These are phyloP conservation scores for Drosophila sturtevanti DNA, from an alignment of 1,140 invertebrate species.

Conservation along the genomic window DNA sequence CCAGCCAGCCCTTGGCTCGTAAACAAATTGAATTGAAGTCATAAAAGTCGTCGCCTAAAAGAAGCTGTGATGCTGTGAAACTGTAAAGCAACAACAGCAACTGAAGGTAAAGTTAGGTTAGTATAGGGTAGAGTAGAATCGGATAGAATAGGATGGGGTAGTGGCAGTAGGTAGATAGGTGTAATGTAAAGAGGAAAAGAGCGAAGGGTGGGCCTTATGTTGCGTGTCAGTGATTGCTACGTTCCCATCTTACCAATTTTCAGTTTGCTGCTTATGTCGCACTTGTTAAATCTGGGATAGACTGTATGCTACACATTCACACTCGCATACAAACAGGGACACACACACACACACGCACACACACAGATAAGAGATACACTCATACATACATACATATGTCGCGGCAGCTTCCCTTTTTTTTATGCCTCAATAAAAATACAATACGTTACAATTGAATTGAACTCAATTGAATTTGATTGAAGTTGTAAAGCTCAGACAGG, in stretches of 20 bases:
- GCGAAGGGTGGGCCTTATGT: slow-evolving; percentile 47
- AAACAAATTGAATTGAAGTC: slow-evolving; percentile 82
- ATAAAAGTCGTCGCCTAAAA: slow-evolving; percentile 75
- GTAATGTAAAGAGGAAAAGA: not conserved
- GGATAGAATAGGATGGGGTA: too few species aligned
- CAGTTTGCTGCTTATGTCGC: slow-evolving; percentile 68
- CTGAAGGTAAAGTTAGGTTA: not conserved
- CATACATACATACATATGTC: slow-evolving; percentile 16
- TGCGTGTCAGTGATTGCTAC: slow-evolving; percentile 75
- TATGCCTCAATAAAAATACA: slow-evolving; percentile 81
- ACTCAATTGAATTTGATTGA: slow-evolving; percentile 82
- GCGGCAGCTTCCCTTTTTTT: slow-evolving; percentile 66
- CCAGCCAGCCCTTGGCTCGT: slow-evolving; percentile 63
- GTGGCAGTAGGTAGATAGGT: too few species aligned
- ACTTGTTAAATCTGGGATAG: slow-evolving; percentile 67
- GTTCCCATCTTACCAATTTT: slow-evolving; percentile 37
- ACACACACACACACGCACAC: not conserved
- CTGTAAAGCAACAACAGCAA: not conserved
- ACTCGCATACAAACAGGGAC: slow-evolving; percentile 24
- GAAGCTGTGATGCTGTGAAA: slow-evolving; percentile 29
- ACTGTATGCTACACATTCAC: slow-evolving; percentile 24
- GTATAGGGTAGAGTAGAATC: not conserved
- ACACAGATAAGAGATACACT: slow-evolving; percentile 2
- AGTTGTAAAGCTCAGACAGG: slow-evolving; percentile 77
- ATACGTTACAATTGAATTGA: slow-evolving; percentile 82